Evolutionary conservation across 2,113 vertebrate species (phyloP).

Genomic region (Syngnathus typhle): DNA sequence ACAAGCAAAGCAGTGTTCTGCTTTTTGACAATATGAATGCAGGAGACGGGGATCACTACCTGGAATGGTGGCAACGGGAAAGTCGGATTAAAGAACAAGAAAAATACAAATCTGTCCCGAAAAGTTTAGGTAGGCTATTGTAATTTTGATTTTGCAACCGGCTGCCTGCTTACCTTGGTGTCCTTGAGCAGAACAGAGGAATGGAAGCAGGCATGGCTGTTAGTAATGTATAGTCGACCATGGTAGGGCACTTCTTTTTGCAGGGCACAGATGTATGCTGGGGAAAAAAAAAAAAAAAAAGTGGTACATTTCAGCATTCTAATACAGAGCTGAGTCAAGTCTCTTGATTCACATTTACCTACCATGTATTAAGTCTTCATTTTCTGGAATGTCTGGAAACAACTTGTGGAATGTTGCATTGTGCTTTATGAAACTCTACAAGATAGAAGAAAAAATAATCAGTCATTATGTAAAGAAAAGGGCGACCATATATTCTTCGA

Average conservation of each 20-base stretch:
- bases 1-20: slow-evolving; percentile 81
- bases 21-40: slow-evolving; percentile 76
- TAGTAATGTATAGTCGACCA: slow-evolving; percentile 76
- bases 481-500: background rate
- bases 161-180: slow-evolving; percentile 69
- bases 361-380: slow-evolving; percentile 74
- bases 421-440: slow-evolving; percentile 72
- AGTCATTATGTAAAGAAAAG: background rate
- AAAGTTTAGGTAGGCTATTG: too few relatives aligned
- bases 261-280: slow-evolving; percentile 81
- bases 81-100: background rate
- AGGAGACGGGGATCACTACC: slow-evolving; percentile 71
- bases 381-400: slow-evolving; percentile 71
- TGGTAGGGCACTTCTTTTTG: slow-evolving; percentile 82
- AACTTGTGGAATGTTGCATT: slow-evolving; percentile 75
- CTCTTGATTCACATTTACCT: slow-evolving; percentile 14
- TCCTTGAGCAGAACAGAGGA: slow-evolving; percentile 78
- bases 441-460: background rate
- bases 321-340: background rate
- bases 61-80: slow-evolving; percentile 31
- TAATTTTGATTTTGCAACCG: background rate
- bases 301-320: background rate
- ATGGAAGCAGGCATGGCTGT: slow-evolving; percentile 75
- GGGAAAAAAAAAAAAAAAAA: background rate
- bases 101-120: background rate